A percentile compares a stretch with the other conserved stretches of the same genome.
phyloP scores from a whole-genome alignment of 1,140 invertebrate species.

The Cydia pomonella region DNA sequence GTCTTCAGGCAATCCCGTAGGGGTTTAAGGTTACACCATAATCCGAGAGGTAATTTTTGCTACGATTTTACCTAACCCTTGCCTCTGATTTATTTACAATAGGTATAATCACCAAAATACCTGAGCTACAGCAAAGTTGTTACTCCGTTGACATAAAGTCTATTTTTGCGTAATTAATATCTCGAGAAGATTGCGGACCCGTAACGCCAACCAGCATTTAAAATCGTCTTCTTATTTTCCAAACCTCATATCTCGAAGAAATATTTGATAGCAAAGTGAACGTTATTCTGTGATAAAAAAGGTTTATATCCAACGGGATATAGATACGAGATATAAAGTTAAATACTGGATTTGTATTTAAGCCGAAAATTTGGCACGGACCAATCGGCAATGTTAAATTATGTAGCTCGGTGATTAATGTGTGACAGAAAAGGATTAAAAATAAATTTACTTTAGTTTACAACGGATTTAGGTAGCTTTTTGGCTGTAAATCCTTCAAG shows the following conservation, averaged over 20 bases:
- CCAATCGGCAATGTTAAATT: slow-evolving; percentile 4
- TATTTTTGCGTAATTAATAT: neutral
- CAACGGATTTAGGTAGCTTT: no score
- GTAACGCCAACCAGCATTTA: neutral
- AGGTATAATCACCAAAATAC: neutral
- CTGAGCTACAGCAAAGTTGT: neutral
- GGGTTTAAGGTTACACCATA: slow-evolving; percentile 8
- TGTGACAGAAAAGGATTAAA: neutral
- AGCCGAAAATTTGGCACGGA: neutral
- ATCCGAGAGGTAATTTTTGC: neutral
- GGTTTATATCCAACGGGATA: neutral
- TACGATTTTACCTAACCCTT: slow-evolving; percentile 9
- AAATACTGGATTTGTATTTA: neutral
- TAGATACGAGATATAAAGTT: neutral
- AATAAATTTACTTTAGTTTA: no score
- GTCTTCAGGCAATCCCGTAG: neutral
- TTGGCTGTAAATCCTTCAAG: no score
- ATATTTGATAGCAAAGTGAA: neutral
- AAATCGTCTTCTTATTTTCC: neutral
- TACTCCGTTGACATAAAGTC: neutral
- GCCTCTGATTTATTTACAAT: neutral
- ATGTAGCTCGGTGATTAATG: neutral
- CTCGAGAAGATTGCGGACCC: neutral
- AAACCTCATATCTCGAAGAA: neutral
- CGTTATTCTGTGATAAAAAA: neutral